phyloP scores from a whole-genome alignment of 2,797 vertebrate genomes.

The Heterohyrax brucei region DNA sequence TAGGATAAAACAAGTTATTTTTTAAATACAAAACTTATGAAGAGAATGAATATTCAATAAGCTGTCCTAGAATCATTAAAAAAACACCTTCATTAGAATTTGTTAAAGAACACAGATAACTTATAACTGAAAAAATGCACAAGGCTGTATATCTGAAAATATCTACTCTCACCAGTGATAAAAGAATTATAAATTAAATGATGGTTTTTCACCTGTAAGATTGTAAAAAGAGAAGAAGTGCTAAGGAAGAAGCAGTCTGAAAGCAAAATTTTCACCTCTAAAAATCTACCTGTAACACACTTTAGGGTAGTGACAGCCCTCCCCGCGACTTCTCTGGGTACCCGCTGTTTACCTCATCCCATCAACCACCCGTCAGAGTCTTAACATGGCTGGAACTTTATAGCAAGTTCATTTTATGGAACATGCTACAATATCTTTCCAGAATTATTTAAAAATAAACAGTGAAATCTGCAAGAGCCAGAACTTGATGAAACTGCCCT shows the following conservation, averaged over 20 bases:
- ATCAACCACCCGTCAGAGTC: background rate
- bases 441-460: slow-evolving; percentile 41
- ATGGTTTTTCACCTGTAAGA: background rate
- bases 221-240: slow-evolving; percentile 50
- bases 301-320: background rate
- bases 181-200: background rate
- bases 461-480: no score
- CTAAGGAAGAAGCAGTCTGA: background rate
- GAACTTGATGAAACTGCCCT: no score
- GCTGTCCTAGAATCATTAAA: slow-evolving; percentile 21
- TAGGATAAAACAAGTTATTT: background rate
- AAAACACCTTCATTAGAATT: background rate
- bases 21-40: slow-evolving; percentile 60
- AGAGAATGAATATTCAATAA: slow-evolving; percentile 44
- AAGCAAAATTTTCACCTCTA: background rate
- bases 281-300: background rate
- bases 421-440: background rate
- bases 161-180: slow-evolving; percentile 16
- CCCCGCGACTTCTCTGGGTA: background rate
- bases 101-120: slow-evolving; percentile 3
- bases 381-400: background rate
- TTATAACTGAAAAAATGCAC: slow-evolving; percentile 13
- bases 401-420: background rate
- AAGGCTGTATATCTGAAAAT: slow-evolving; percentile 33
- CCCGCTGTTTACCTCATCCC: no score